phyloP scores from a whole-genome alignment of 1,140 invertebrate species.

The Acromyrmex heyeri region DNA sequence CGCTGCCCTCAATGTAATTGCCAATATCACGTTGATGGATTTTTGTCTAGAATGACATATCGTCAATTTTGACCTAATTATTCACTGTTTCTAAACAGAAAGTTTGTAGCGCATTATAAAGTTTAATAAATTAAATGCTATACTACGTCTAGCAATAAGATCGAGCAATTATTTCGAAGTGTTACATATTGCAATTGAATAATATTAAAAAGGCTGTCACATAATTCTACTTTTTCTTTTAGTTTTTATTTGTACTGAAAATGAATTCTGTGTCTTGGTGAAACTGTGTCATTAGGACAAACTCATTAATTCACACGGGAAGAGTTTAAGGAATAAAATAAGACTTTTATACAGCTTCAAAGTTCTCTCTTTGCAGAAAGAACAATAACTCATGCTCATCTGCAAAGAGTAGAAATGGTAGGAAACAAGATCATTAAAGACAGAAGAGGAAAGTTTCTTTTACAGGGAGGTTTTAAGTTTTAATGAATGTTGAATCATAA shows the following conservation, averaged over 20 bases:
- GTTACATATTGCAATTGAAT: neutral
- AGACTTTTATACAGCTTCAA: slow-evolving; percentile 32
- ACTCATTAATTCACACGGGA: slow-evolving; percentile 48
- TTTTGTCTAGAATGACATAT: slow-evolving; percentile 46
- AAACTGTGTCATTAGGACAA: slow-evolving; percentile 46
- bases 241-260: neutral
- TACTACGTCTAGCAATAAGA: neutral
- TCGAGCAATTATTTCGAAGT: neutral
- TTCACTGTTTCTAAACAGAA: slow-evolving; percentile 4
- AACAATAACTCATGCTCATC: slow-evolving; percentile 55
- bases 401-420: slow-evolving; percentile 38
- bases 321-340: slow-evolving; percentile 45
- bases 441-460: slow-evolving; percentile 25
- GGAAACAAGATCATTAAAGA: slow-evolving; percentile 57
- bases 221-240: neutral
- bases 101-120: neutral
- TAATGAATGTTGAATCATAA: slow-evolving; percentile 41
- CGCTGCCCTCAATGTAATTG: slow-evolving; percentile 64
- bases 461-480: slow-evolving; percentile 33
- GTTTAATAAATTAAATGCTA: neutral
- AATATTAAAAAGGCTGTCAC: slow-evolving; percentile 11
- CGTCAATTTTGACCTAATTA: slow-evolving; percentile 32
- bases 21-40: slow-evolving; percentile 69
- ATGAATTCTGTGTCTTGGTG: neutral
- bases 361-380: slow-evolving; percentile 36